These are phyloP conservation scores for Rhyzopertha dominica DNA, from an alignment of 1,140 invertebrate species.

Conservation along the genomic window DNA sequence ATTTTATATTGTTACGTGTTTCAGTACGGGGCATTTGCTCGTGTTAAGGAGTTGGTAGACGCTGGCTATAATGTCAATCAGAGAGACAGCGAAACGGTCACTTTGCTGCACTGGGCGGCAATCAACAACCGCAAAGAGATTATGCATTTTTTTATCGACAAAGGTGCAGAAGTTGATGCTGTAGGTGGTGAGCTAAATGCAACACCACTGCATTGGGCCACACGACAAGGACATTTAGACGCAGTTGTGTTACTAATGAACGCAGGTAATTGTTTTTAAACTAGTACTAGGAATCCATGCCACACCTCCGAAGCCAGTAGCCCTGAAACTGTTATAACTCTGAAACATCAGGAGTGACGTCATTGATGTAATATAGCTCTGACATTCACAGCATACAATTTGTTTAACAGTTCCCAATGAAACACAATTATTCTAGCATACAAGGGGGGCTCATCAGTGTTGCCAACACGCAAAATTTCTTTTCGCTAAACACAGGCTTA, in stretches of 20 bases:
- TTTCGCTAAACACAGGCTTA: too few species aligned
- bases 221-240: conserved; percentile 88
- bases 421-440: too few species aligned
- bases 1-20: too few species aligned
- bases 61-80: conserved; percentile 86
- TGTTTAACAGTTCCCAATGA: too few species aligned
- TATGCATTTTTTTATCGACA: conserved; percentile 63
- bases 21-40: conserved; percentile 79
- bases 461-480: too few species aligned
- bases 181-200: conserved; percentile 93
- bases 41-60: conserved; percentile 83
- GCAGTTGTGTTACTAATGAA: conserved; percentile 89
- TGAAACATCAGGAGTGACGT: too few species aligned
- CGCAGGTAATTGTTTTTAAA: conserved; percentile 51
- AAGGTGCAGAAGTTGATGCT: conserved; percentile 87
- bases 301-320: too few species aligned
- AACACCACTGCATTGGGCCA: conserved; percentile 97
- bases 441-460: too few species aligned
- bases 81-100: conserved; percentile 86
- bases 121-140: conserved; percentile 96
- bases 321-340: too few species aligned
- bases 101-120: conserved; percentile 97
- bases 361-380: too few species aligned
- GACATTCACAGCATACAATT: too few species aligned
- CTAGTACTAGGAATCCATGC: too few species aligned